Evolutionary conservation across 2,113 vertebrate species (phyloP).

Genomic region (Chaetorhynchus papuensis): DNA sequence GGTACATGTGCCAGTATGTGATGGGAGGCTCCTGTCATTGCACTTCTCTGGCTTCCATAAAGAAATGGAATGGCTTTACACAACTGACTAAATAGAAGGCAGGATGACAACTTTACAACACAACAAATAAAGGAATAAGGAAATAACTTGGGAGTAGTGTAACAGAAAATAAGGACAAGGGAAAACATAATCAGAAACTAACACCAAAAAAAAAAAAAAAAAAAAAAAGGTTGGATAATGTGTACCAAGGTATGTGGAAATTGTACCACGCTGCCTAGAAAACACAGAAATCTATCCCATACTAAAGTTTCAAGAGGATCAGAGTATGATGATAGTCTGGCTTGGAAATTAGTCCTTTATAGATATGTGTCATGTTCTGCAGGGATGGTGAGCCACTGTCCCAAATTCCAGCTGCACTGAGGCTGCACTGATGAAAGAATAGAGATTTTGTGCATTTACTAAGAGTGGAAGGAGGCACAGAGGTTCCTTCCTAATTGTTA

Average conservation of each 20-base stretch:
- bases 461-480: not conserved
- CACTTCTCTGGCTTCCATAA: not conserved
- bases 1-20: not conserved
- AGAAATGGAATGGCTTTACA: not conserved
- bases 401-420: not conserved
- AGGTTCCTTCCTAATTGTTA: not conserved
- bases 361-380: not conserved
- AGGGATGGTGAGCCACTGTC: not conserved
- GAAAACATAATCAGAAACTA: not conserved
- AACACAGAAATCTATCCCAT: not conserved
- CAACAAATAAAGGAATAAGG: not conserved
- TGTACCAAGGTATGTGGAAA: not conserved
- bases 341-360: not conserved
- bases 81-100: not conserved
- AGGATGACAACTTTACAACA: not conserved
- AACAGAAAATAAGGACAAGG: not conserved
- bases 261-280: not conserved
- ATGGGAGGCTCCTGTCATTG: not conserved
- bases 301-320: not conserved
- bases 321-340: not conserved
- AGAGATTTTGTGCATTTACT: not conserved
- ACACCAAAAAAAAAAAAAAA: not conserved
- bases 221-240: not conserved
- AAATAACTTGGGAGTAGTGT: not conserved
- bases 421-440: not conserved